Percentiles rank a stretch among this genome's conserved stretches.
Evolutionary conservation across 2,113 vertebrate genomes (phyloP).

Genomic region (Chaetorhynchus papuensis): DNA sequence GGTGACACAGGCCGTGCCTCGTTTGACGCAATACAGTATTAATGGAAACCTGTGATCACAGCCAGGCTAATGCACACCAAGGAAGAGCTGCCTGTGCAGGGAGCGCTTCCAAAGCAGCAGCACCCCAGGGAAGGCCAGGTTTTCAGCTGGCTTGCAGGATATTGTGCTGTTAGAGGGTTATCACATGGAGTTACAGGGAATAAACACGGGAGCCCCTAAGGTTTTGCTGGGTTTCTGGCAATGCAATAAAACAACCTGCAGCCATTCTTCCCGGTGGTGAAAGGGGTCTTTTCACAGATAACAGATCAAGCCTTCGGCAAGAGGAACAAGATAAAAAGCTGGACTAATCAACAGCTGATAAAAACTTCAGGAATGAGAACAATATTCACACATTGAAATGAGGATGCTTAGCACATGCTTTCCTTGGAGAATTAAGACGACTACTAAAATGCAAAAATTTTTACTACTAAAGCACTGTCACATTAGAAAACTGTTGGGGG

Average conservation of each 20-base stretch:
- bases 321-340: not conserved
- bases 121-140: not conserved
- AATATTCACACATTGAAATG: fast-evolving
- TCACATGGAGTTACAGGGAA: not conserved
- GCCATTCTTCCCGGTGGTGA: not conserved
- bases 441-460: not conserved
- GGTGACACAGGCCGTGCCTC: not conserved
- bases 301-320: not conserved
- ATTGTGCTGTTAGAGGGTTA: not conserved
- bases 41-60: not conserved
- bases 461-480: not conserved
- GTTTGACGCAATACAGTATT: not conserved
- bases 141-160: not conserved
- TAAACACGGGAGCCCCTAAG: not conserved
- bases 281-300: not conserved
- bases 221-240: not conserved
- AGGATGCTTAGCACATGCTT: not conserved
- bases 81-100: not conserved
- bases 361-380: not conserved
- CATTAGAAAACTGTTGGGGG: not conserved
- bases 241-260: not conserved
- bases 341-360: not conserved
- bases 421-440: not conserved
- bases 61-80: not conserved
- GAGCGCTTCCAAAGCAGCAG: not conserved